Conservation (phyloP, 2,888 invertebrate genomes). For the Drosophila mercatorum region DNA sequence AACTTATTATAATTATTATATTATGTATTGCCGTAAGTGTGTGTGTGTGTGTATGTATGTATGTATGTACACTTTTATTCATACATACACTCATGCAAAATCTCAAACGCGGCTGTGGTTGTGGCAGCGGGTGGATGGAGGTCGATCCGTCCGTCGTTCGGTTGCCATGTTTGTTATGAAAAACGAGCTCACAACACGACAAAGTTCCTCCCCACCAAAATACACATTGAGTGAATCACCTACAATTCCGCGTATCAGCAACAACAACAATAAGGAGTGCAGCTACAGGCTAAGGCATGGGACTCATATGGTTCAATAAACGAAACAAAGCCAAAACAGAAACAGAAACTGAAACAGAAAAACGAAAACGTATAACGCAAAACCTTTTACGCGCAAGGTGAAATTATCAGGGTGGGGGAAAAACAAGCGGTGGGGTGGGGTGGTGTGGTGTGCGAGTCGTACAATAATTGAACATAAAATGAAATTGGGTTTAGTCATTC, state of each 20-base stretch:
- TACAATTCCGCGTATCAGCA: conserved; percentile 68
- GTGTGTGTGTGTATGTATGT: background rate
- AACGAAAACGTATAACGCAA: conserved; percentile 60
- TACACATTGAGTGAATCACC: conserved; percentile 62
- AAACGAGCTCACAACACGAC: conserved; percentile 65
- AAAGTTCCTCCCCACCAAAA: conserved; percentile 39
- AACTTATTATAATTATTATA: conserved; percentile 38
- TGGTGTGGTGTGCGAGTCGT: background rate
- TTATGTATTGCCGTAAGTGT: conserved; percentile 25
- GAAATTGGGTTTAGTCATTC: conserved; percentile 53
- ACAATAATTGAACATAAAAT: conserved; percentile 40
- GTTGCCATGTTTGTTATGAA: conserved; percentile 55
- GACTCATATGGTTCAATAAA: conserved; percentile 71
- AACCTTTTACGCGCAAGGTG: conserved; percentile 77
- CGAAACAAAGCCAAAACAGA: conserved; percentile 66
- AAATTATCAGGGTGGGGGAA: conserved; percentile 51
- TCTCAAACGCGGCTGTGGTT: conserved; percentile 26
- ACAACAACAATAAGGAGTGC: conserved; percentile 23
- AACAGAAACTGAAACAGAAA: conserved; percentile 40
- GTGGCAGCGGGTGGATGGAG: conserved; percentile 10
- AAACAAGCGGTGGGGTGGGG: background rate
- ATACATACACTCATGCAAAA: conserved; percentile 28
- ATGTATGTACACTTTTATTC: background rate
- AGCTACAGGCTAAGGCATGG: conserved; percentile 31
- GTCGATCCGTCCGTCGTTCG: conserved; percentile 3